Percentiles rank a stretch among this genome's conserved stretches.
phyloP scores from a whole-genome alignment of 2,888 invertebrate genomes.

The Trachelus tabidus region DNA sequence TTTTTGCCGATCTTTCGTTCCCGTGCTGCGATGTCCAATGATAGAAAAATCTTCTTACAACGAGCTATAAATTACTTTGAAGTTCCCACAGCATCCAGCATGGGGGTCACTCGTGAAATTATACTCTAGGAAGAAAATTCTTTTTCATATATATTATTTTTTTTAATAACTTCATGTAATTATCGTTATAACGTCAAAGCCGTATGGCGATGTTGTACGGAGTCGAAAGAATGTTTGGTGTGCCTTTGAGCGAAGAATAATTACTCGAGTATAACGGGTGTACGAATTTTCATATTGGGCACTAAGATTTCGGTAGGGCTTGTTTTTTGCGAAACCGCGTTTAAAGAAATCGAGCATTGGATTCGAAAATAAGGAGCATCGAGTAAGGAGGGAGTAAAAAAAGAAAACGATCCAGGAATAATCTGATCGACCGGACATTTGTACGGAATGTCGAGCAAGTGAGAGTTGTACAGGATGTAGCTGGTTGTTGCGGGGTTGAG shows the following conservation, averaged over 20 bases:
- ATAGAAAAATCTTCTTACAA: conserved; percentile 53
- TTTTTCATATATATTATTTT: no score
- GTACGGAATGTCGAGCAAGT: conserved; percentile 58
- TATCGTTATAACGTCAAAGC: no score
- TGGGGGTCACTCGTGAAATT: conserved; percentile 32
- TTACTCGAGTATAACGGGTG: no score
- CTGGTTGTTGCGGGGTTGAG: conserved; percentile 14
- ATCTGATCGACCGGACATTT: conserved; percentile 55
- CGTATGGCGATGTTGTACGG: no score
- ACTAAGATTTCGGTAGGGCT: no score
- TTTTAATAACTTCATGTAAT: no score
- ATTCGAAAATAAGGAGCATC: conserved; percentile 15
- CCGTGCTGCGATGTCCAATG: conserved; percentile 51
- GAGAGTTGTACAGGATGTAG: conserved; percentile 29
- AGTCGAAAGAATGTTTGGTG: no score
- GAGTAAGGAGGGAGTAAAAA: background rate
- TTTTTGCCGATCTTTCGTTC: conserved; percentile 53
- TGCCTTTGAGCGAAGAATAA: no score
- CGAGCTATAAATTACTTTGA: conserved; percentile 54
- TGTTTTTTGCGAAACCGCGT: background rate
- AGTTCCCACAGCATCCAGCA: conserved; percentile 43
- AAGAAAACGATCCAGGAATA: conserved; percentile 20
- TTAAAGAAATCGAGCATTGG: background rate
- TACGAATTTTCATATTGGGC: no score
- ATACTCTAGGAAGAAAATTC: conserved; percentile 7